These are phyloP conservation scores for Vidua macroura DNA, from an alignment of 2,113 vertebrate genomes.

Conservation along the genomic window DNA sequence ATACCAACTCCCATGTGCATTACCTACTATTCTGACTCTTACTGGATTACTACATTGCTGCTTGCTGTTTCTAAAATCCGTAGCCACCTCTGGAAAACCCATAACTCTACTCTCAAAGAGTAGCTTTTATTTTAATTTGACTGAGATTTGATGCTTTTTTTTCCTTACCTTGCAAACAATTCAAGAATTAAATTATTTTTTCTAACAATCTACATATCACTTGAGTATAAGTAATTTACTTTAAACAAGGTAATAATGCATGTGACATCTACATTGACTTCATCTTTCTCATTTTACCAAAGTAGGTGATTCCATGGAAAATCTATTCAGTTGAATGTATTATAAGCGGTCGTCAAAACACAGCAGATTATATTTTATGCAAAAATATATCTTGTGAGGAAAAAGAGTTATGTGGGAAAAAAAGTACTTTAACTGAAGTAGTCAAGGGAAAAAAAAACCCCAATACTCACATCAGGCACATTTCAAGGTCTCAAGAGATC, in stretches of 20 bases:
- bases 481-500: background rate
- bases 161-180: background rate
- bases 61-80: background rate
- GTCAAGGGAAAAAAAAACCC: accelerated
- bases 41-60: background rate
- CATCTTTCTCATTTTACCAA: background rate
- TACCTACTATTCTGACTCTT: background rate
- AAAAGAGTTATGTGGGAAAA: background rate
- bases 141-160: background rate
- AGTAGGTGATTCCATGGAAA: background rate
- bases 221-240: background rate
- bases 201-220: background rate
- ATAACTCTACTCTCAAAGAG: background rate
- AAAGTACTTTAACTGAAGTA: background rate
- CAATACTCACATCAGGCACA: background rate
- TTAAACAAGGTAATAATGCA: background rate
- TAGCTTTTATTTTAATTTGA: background rate
- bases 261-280: background rate
- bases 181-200: background rate
- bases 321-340: background rate
- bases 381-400: background rate
- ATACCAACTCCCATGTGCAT: background rate
- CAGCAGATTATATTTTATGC: background rate
- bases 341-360: background rate
- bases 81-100: background rate